phyloP scores from a whole-genome alignment of 92 coral and sea anemone genomes.

The Actinostola sp. region DNA sequence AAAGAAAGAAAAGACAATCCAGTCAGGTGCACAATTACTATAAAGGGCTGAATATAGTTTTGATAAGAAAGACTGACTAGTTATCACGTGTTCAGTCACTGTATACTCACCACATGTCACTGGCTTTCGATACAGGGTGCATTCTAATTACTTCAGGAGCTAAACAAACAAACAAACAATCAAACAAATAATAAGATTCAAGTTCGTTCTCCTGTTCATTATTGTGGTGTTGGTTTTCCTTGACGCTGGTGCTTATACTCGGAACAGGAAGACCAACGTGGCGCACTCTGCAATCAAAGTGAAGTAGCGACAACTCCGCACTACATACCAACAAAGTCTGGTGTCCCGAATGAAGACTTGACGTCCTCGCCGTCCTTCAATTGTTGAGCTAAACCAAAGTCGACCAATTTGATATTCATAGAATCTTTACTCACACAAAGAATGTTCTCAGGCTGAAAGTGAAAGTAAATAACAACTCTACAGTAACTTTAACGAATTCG shows the following conservation, averaged over 20 bases:
- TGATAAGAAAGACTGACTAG: not conserved
- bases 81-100: not conserved
- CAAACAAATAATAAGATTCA: not conserved
- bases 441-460: constrained; percentile 89
- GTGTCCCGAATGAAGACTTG: constrained; percentile 92
- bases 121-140: constrained; percentile 83
- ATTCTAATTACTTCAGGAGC: constrained; percentile 97
- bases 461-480: not conserved
- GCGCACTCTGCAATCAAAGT: not conserved
- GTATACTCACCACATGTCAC: constrained; percentile 86
- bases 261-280: not conserved
- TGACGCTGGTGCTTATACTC: not conserved
- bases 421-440: constrained; percentile 83
- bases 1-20: not conserved
- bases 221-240: not conserved
- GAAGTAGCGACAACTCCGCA: not conserved
- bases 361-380: constrained; percentile 76
- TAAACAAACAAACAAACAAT: constrained; percentile 17
- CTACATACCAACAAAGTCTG: constrained; percentile 92
- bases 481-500: not conserved
- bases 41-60: not conserved
- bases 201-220: too few relatives aligned
- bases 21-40: not conserved
- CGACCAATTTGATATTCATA: constrained; percentile 86
- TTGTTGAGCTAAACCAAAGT: constrained; percentile 94